These are phyloP conservation scores for Prionace glauca DNA, from an alignment of 2,797 vertebrate species.

Conservation along the genomic window DNA sequence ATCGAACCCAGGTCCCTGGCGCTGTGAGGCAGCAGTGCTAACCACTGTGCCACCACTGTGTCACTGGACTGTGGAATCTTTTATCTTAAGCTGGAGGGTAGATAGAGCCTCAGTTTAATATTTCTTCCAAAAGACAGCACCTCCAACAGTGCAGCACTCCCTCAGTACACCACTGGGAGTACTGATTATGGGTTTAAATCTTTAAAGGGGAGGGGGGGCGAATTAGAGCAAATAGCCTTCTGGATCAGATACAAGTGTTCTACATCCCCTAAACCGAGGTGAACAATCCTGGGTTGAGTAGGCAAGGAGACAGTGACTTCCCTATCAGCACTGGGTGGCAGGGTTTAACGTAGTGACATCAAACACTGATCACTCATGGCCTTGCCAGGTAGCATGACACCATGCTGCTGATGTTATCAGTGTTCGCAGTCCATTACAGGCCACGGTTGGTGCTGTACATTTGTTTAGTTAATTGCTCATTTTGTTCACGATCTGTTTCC, in stretches of 20 bases:
- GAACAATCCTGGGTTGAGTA: neutral
- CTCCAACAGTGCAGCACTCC: neutral
- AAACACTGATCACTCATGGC: neutral
- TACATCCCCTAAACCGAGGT: too few species aligned
- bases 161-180: neutral
- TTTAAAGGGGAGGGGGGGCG: neutral
- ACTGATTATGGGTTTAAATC: neutral
- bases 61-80: neutral
- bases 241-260: too few species aligned
- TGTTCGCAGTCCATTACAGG: slow-evolving; percentile 39
- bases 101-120: neutral
- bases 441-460: slow-evolving; percentile 55
- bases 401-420: slow-evolving; percentile 20
- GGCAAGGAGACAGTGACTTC: too few species aligned
- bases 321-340: neutral
- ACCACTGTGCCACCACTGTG: too few species aligned
- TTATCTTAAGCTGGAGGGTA: neutral
- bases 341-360: neutral
- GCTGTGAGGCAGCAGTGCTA: too few species aligned
- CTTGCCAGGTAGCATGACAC: slow-evolving; percentile 19
- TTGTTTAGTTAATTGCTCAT: slow-evolving; percentile 66
- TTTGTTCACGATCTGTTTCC: slow-evolving; percentile 53
- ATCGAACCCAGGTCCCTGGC: too few species aligned
- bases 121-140: neutral
- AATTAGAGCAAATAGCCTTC: neutral